A percentile compares a stretch with the other conserved stretches of the same genome.
phyloP scores from a whole-genome alignment of 2,888 invertebrate species.

The Falcaria lacertinaria region DNA sequence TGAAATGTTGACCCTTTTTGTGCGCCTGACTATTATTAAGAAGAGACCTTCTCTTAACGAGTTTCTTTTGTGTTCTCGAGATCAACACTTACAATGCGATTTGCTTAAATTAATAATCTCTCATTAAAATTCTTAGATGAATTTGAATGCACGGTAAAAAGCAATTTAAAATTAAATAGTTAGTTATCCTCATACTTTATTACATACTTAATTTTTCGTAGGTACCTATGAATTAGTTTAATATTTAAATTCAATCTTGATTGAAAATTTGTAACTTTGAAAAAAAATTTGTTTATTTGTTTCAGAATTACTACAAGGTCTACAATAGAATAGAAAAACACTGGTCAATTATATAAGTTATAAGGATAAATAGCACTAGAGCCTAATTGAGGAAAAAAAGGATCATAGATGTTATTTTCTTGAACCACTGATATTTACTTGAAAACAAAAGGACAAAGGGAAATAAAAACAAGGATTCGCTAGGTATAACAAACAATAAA shows the following conservation, averaged over 20 bases:
- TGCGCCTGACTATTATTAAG: slow-evolving; percentile 47
- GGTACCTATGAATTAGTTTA: too few relatives aligned
- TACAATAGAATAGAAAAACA: too few relatives aligned
- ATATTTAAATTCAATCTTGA: not conserved
- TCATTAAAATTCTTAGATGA: slow-evolving; percentile 22
- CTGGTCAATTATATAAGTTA: too few relatives aligned
- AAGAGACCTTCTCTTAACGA: slow-evolving; percentile 53
- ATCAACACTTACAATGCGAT: slow-evolving; percentile 53
- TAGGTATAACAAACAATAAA: slow-evolving; percentile 9
- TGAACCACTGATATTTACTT: too few relatives aligned
- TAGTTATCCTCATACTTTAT: too few relatives aligned
- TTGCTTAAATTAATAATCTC: slow-evolving; percentile 35
- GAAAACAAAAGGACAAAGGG: not conserved
- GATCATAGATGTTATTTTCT: too few relatives aligned
- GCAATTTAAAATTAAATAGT: slow-evolving; percentile 2
- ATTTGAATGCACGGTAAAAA: not conserved
- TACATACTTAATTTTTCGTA: too few relatives aligned
- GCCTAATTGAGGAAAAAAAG: too few relatives aligned
- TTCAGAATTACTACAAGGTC: too few relatives aligned
- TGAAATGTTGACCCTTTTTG: slow-evolving; percentile 57
- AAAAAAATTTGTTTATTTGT: too few relatives aligned
- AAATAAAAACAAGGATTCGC: not conserved
- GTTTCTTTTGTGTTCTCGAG: slow-evolving; percentile 54
- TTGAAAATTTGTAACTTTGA: too few relatives aligned
- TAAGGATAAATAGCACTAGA: too few relatives aligned